These are phyloP conservation scores for Venustaconcha ellipsiformis DNA, from an alignment of 1,140 invertebrate species.

Conservation along the genomic window DNA sequence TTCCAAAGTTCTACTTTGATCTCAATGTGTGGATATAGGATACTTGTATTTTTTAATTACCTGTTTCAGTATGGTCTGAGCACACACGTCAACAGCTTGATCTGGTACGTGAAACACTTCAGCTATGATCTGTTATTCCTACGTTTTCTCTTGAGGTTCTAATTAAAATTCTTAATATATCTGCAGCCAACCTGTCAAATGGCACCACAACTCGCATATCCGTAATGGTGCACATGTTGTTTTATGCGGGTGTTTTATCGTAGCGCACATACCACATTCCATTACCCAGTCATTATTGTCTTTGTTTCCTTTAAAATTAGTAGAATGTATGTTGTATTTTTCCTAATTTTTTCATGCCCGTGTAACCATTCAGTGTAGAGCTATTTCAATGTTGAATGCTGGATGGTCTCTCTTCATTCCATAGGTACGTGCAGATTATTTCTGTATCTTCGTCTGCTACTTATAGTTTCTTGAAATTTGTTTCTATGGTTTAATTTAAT, in stretches of 20 bases:
- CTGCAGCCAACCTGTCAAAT: neutral
- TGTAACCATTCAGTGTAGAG: neutral
- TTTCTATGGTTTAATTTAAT: too few relatives aligned
- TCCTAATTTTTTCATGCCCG: neutral
- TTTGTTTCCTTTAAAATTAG: neutral
- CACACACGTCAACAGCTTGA: constrained; percentile 1
- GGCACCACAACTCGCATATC: neutral
- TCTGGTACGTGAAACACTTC: neutral
- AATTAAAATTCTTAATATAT: constrained; percentile 1
- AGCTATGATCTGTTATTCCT: constrained; percentile 2
- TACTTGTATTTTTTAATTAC: too few relatives aligned
- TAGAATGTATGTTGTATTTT: constrained; percentile 1
- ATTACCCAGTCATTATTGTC: constrained; percentile 1
- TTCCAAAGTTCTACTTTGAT: neutral
- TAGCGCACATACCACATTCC: constrained; percentile 1
- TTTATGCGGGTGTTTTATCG: neutral
- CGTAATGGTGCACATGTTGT: neutral
- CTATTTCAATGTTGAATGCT: neutral
- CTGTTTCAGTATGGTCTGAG: neutral
- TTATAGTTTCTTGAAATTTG: too few relatives aligned
- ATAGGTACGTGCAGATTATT: too few relatives aligned
- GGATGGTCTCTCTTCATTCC: too few relatives aligned
- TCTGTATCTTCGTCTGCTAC: too few relatives aligned
- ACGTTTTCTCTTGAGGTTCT: constrained; percentile 3
- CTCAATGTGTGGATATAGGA: neutral